Percentiles rank a stretch among this genome's conserved stretches.
Conservation (phyloP, 2,888 invertebrate species). For the Eristalis pertinax region DNA sequence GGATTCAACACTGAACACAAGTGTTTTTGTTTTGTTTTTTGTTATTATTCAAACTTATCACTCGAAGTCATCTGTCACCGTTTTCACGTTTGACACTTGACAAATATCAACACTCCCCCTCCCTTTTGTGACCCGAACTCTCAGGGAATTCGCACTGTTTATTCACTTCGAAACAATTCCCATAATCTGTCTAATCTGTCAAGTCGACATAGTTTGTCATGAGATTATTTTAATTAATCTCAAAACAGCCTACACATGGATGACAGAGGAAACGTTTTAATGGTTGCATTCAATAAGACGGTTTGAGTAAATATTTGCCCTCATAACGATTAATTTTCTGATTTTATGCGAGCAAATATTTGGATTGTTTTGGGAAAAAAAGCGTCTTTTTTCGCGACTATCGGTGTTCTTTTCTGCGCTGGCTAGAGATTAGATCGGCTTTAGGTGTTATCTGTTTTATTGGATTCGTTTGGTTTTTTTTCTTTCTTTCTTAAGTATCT, state of each 20-base stretch:
- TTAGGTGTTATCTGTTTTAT: conserved; percentile 41
- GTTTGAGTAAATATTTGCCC: conserved; percentile 15
- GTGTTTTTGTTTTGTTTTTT: neutral
- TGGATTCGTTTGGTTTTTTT: conserved; percentile 16
- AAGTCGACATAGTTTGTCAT: conserved; percentile 3
- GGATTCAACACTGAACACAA: conserved; percentile 16
- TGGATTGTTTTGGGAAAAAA: neutral
- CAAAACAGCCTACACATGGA: neutral
- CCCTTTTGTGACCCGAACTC: neutral
- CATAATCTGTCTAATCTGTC: neutral
- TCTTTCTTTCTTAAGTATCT: conserved; percentile 6
- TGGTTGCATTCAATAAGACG: conserved; percentile 42
- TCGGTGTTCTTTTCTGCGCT: conserved; percentile 5
- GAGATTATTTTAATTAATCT: neutral
- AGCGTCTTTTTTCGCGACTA: neutral
- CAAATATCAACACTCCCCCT: conserved; percentile 22
- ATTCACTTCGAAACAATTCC: neutral
- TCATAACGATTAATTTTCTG: conserved; percentile 12
- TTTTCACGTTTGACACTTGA: conserved; percentile 26
- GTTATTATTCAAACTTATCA: conserved; percentile 37
- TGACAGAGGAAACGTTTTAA: neutral
- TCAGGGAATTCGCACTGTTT: neutral
- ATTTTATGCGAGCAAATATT: conserved; percentile 37
- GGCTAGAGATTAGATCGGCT: conserved; percentile 24
- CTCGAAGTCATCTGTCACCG: conserved; percentile 46